A percentile compares a stretch with the other conserved stretches of the same genome.
These are phyloP conservation scores for Andrena dorsata DNA, from an alignment of 2,888 invertebrate genomes.

Conservation along the genomic window DNA sequence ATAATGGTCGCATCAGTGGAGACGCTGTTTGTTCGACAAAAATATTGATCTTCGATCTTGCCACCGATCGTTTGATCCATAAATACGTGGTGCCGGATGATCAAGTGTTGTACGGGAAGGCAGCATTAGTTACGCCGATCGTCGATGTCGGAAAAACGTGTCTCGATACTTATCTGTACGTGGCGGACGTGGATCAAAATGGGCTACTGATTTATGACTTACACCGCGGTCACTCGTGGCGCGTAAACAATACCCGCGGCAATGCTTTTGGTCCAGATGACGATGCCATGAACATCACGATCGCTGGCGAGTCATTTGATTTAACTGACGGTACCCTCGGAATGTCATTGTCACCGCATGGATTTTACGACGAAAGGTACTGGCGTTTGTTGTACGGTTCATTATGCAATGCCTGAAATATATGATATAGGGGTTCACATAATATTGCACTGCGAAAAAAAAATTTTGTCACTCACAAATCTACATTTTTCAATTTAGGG, in stretches of 20 bases:
- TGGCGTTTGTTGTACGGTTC: not conserved
- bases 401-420: not conserved
- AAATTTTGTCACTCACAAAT: not conserved
- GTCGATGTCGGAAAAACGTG: conserved; percentile 82
- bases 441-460: not conserved
- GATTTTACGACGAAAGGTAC: conserved; percentile 76
- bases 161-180: conserved; percentile 80
- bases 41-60: conserved; percentile 83
- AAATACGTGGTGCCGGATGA: conserved; percentile 80
- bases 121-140: conserved; percentile 82
- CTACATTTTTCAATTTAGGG: not conserved
- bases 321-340: conserved; percentile 83
- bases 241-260: conserved; percentile 81
- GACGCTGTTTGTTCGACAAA: conserved; percentile 82
- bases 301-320: conserved; percentile 81
- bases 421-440: not conserved
- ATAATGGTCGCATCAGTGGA: conserved; percentile 77
- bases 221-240: conserved; percentile 78
- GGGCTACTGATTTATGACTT: conserved; percentile 82
- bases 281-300: conserved; percentile 81
- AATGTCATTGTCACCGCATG: conserved; percentile 82
- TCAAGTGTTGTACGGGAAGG: conserved; percentile 76
- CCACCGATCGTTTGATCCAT: conserved; percentile 79
- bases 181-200: conserved; percentile 81
- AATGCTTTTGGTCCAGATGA: conserved; percentile 83